These are phyloP conservation scores for Aporophyla lueneburgensis DNA, from an alignment of 2,888 invertebrate species.

Conservation along the genomic window DNA sequence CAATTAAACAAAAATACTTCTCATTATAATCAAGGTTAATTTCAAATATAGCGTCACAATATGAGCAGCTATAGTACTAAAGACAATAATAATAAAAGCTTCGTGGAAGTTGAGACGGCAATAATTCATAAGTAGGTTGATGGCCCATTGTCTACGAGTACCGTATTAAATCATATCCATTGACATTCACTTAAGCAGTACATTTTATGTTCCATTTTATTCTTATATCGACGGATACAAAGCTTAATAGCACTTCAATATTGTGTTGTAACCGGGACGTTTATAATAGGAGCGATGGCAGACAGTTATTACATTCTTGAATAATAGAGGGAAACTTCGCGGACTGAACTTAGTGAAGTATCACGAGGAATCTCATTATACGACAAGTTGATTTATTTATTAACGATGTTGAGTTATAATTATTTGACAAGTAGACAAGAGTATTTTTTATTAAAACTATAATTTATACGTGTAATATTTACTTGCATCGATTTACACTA, in stretches of 20 bases:
- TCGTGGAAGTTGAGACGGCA: slow-evolving; percentile 36
- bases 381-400: slow-evolving; percentile 58
- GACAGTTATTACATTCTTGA: slow-evolving; percentile 79
- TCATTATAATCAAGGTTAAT: slow-evolving; percentile 24
- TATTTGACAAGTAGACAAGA: neutral
- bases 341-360: slow-evolving; percentile 62
- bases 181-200: slow-evolving; percentile 61
- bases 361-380: slow-evolving; percentile 60
- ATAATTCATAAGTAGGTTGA: slow-evolving; percentile 61
- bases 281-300: slow-evolving; percentile 56
- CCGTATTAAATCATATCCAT: slow-evolving; percentile 59
- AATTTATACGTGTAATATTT: too few species aligned
- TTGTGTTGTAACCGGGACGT: slow-evolving; percentile 52
- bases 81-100: slow-evolving; percentile 46
- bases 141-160: slow-evolving; percentile 56
- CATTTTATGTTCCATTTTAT: slow-evolving; percentile 59
- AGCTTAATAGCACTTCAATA: slow-evolving; percentile 59
- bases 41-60: slow-evolving; percentile 16
- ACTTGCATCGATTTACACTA: too few species aligned
- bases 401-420: slow-evolving; percentile 34
- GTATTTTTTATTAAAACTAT: too few species aligned
- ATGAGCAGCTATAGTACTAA: slow-evolving; percentile 21
- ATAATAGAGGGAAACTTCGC: slow-evolving; percentile 74
- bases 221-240: slow-evolving; percentile 57
- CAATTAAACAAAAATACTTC: slow-evolving; percentile 39